Evolutionary conservation across 2,113 vertebrate species (phyloP).

Genomic region (Cryptotis parvus): DNA sequence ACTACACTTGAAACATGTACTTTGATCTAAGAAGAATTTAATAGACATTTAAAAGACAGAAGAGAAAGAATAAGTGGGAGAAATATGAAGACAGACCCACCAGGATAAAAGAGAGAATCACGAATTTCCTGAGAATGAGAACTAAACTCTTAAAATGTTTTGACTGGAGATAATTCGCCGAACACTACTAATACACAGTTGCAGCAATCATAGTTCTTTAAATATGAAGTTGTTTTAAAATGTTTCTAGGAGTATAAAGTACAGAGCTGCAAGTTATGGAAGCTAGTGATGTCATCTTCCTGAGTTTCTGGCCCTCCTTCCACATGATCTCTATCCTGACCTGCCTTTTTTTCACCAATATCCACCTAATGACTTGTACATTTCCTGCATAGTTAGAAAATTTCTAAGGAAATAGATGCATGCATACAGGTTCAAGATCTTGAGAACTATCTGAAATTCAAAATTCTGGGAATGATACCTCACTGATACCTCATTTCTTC

Average conservation of each 20-base stretch:
- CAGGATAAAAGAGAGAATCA: not conserved
- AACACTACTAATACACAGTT: not conserved
- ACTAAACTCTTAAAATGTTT: not conserved
- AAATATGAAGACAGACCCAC: not conserved
- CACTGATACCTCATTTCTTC: not conserved
- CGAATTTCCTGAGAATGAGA: not conserved
- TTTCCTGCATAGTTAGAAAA: not conserved
- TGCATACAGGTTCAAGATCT: not conserved
- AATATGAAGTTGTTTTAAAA: not conserved
- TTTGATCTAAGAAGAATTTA: not conserved
- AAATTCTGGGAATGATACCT: not conserved
- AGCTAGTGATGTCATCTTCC: not conserved
- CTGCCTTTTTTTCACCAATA: not conserved
- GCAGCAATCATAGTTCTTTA: not conserved
- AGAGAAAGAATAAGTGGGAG: not conserved
- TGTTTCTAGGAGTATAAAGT: not conserved
- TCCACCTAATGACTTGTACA: not conserved
- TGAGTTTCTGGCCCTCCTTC: accelerated
- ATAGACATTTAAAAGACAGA: not conserved
- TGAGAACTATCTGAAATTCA: not conserved
- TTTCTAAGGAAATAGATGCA: not conserved
- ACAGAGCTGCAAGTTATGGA: not conserved
- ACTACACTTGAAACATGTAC: not conserved
- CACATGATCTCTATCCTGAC: not conserved
- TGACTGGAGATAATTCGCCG: not conserved